These are phyloP conservation scores for Ramazzottius varieornatus DNA, from an alignment of 2,888 invertebrate genomes.

Conservation along the genomic window DNA sequence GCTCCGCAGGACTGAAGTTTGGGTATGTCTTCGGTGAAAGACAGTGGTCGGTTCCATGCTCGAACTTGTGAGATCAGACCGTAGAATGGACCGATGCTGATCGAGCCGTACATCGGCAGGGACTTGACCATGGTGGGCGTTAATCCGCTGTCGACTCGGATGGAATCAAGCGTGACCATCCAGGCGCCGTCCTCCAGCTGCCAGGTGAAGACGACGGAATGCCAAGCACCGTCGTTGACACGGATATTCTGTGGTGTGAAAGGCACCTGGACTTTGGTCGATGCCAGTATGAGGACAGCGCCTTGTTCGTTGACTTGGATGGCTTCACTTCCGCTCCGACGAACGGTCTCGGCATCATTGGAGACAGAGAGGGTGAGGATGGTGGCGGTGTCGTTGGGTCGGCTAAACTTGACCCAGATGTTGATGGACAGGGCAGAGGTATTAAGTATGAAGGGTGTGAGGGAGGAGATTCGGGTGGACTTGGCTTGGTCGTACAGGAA, in stretches of 20 bases:
- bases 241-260: conserved; percentile 74
- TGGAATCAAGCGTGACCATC: conserved; percentile 16
- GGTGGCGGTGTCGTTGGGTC: background rate
- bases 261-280: conserved; percentile 57
- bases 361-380: background rate
- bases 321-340: background rate
- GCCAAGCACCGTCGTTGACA: conserved; percentile 86
- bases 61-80: conserved; percentile 78
- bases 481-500: conserved; percentile 11
- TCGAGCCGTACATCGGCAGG: background rate
- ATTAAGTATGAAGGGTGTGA: background rate
- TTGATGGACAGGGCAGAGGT: background rate
- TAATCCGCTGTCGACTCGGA: background rate
- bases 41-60: conserved; percentile 69
- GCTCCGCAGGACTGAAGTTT: conserved; percentile 35
- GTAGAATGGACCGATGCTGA: conserved; percentile 36
- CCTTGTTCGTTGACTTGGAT: conserved; percentile 50
- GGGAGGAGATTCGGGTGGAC: background rate
- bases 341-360: background rate
- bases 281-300: background rate
- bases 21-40: conserved; percentile 68
- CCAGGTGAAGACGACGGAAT: conserved; percentile 83
- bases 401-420: background rate
- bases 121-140: background rate
- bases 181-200: conserved; percentile 58